These are phyloP conservation scores for Chelidonichthys spinosus DNA, from an alignment of 2,797 vertebrate genomes.

Conservation along the genomic window DNA sequence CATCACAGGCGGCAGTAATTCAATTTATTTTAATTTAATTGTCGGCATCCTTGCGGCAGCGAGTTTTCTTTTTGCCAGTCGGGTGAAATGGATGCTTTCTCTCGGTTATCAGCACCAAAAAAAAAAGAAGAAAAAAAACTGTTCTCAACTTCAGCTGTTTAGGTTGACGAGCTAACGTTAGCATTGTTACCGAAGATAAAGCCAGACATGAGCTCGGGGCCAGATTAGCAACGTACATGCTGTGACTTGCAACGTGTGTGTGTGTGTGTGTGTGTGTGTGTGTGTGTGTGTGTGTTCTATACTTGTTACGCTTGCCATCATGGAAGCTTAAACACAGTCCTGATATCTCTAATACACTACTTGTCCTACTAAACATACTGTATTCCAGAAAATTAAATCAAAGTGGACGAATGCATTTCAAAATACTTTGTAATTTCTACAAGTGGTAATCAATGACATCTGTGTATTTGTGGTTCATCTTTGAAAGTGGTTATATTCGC, in stretches of 20 bases:
- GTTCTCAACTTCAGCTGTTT: no score
- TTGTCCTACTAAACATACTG: not conserved
- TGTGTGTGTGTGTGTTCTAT: no score
- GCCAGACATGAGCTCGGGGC: not conserved
- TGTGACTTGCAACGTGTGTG: not conserved
- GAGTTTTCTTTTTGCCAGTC: not conserved
- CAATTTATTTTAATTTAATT: not conserved
- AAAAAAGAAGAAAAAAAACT: no score
- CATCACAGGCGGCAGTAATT: not conserved
- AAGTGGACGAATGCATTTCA: not conserved
- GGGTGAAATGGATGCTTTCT: not conserved
- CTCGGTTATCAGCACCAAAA: not conserved
- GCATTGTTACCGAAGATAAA: not conserved
- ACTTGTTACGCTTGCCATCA: no score
- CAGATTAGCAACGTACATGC: not conserved
- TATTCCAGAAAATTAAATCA: not conserved
- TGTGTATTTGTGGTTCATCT: not conserved
- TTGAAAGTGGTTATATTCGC: not conserved
- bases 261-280: no score
- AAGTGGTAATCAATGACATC: no score
- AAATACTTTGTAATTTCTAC: not conserved
- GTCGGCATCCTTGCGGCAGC: not conserved
- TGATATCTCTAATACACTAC: not conserved
- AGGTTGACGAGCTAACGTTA: no score
- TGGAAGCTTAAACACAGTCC: no score